Conservation (phyloP, 2,888 invertebrate genomes). For the Tribolium freemani region DNA sequence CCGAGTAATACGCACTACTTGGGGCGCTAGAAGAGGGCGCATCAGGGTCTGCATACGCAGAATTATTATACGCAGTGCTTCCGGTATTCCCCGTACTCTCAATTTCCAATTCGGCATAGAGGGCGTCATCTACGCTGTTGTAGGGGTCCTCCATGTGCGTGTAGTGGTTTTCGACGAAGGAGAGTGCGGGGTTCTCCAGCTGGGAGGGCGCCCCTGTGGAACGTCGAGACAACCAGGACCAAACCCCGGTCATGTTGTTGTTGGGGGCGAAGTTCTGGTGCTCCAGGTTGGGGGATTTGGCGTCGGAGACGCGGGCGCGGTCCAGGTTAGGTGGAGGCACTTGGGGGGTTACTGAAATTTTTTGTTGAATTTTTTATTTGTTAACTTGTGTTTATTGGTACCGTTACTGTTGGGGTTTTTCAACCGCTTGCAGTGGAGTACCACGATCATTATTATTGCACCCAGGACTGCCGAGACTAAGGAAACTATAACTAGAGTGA, state of each 20-base stretch:
- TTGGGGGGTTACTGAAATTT: not conserved
- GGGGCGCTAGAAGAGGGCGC: slow-evolving; percentile 76
- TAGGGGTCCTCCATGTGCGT: slow-evolving; percentile 79
- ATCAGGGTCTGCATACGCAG: slow-evolving; percentile 75
- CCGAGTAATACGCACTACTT: slow-evolving; percentile 83
- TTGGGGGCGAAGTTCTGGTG: slow-evolving; percentile 53
- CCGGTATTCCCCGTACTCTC: slow-evolving; percentile 63
- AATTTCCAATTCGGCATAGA: slow-evolving; percentile 80
- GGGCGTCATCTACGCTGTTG: slow-evolving; percentile 73
- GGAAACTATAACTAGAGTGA: slow-evolving; percentile 80
- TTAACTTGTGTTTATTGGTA: not conserved
- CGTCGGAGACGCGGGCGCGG: slow-evolving; percentile 62
- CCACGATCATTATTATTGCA: slow-evolving; percentile 80
- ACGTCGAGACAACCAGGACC: slow-evolving; percentile 65
- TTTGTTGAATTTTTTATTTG: too few species aligned
- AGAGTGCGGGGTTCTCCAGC: slow-evolving; percentile 70
- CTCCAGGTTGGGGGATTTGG: slow-evolving; percentile 58
- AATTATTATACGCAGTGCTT: slow-evolving; percentile 77
- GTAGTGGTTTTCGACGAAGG: slow-evolving; percentile 78
- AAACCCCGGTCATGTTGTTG: slow-evolving; percentile 60
- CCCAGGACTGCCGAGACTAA: slow-evolving; percentile 79
- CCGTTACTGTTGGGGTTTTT: not conserved
- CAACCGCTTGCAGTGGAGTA: slow-evolving; percentile 57
- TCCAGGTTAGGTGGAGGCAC: slow-evolving; percentile 9
- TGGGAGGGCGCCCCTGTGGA: slow-evolving; percentile 63